Percentiles rank a stretch among this genome's conserved stretches.
These are phyloP conservation scores for Gorsachius goisagi DNA, from an alignment of 2,113 vertebrate species.

Conservation along the genomic window DNA sequence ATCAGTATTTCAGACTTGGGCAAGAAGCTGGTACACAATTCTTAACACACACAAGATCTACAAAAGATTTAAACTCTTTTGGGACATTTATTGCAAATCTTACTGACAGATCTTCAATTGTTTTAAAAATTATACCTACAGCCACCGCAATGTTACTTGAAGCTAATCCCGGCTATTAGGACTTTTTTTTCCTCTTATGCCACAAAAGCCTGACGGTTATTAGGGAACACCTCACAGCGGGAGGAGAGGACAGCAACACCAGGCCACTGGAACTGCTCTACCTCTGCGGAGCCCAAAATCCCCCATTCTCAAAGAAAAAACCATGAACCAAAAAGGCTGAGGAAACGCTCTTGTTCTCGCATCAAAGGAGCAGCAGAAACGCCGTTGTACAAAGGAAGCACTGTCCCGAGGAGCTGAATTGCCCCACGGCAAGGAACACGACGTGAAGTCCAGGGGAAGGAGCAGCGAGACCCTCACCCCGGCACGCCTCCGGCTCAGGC, in stretches of 20 bases:
- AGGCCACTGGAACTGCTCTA: background rate
- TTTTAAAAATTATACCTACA: background rate
- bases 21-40: background rate
- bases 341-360: background rate
- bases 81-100: background rate
- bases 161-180: background rate
- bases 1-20: fast-evolving
- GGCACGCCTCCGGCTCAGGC: fast-evolving
- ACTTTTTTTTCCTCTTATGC: background rate
- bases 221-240: background rate
- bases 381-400: fast-evolving
- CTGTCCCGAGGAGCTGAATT: background rate
- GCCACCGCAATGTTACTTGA: background rate
- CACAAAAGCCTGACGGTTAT: background rate
- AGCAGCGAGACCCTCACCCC: background rate
- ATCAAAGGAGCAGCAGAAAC: background rate
- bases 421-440: background rate
- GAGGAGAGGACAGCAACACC: background rate
- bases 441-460: fast-evolving
- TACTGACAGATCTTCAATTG: background rate
- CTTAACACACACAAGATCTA: fast-evolving
- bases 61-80: background rate
- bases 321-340: background rate
- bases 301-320: background rate
- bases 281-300: fast-evolving